Base-by-base conservation (phyloP, 2,888 invertebrate genomes). In the Bunonema sp. region DNA sequence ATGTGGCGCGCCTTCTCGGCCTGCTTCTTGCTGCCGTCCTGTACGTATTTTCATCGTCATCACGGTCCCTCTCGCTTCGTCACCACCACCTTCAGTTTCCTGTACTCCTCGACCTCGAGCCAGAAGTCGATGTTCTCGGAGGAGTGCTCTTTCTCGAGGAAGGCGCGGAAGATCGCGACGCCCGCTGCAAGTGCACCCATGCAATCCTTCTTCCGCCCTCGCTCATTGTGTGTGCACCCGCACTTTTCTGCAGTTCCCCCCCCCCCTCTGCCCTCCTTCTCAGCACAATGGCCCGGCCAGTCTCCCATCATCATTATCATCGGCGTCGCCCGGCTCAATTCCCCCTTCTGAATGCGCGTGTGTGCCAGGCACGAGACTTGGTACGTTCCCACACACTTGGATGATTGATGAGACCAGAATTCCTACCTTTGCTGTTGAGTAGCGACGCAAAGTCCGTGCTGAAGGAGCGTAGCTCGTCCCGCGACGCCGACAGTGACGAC, bases 41-140 rank as follows among this genome's bases (percentile, higher is more conserved):
- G 19, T 10, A 12, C 28, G 28, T 26, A 12, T 7, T 26, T 26
- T 26, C 7, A 26, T 26, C 7, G 8, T 10, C 7, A 12, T 26
- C 8, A 26, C 7, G 12, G 12, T 19, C 7, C 12, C 8, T 26
- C 28, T 12, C 28, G 8, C 12, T 26, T 12, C 28, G 8, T 26
- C 28, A 22, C 12, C n/a, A 23, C n/a, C 7, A 39, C 39, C 41
- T 66, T 66, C 54, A 65, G 53, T 40, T 54, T 57, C 39, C 61
- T 65, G 51, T 55, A 65, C 37, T 66, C 59, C 31, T 65, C 61
- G 31, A 45, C 52, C 26, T 60, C 57, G 15, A 44, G 31, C 54
- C 57, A 61, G 37, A 65, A 65, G 30, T 65, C 62, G 37, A 66
- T 46, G 39, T 65, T 65, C 42, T 65, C 65, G 19, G 48, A 50